A percentile compares a stretch with the other conserved stretches of the same genome.
phyloP scores from a whole-genome alignment of 2,113 vertebrate genomes.

The Vimba vimba region DNA sequence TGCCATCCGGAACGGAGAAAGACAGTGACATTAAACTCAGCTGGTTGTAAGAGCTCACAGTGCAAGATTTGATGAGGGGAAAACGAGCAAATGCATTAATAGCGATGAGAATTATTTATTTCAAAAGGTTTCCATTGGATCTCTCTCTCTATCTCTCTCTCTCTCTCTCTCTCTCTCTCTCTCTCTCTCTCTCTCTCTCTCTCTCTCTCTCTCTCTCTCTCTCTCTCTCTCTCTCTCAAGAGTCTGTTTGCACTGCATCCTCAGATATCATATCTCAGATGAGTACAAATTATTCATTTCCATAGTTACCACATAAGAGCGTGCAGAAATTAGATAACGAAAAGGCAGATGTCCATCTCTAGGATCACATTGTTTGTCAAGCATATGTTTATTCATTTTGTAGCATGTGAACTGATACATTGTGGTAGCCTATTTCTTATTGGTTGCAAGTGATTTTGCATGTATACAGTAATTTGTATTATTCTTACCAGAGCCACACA shows the following conservation, averaged over 20 bases:
- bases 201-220: neutral
- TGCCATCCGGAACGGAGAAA: neutral
- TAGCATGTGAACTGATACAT: neutral
- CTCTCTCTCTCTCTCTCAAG: neutral
- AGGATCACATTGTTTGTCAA: neutral
- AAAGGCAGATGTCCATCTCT: neutral
- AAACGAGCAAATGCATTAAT: constrained; percentile 9
- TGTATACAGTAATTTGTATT: neutral
- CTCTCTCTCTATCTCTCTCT: neutral
- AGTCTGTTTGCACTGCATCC: constrained; percentile 34
- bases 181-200: neutral
- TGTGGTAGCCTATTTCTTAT: neutral
- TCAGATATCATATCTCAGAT: constrained; percentile 42
- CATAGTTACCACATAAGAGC: constrained; percentile 53
- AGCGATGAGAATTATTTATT: neutral
- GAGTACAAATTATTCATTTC: constrained; percentile 48
- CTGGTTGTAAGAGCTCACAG: neutral
- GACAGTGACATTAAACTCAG: constrained; percentile 6
- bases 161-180: no score
- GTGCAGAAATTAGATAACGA: constrained; percentile 32
- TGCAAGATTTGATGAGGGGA: neutral
- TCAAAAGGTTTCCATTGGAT: neutral
- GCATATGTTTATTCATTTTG: neutral
- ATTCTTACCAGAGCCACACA: neutral
- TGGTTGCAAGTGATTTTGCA: neutral